Conservation (phyloP, 2,797 vertebrate species). For the Pangasius larnaudii region DNA sequence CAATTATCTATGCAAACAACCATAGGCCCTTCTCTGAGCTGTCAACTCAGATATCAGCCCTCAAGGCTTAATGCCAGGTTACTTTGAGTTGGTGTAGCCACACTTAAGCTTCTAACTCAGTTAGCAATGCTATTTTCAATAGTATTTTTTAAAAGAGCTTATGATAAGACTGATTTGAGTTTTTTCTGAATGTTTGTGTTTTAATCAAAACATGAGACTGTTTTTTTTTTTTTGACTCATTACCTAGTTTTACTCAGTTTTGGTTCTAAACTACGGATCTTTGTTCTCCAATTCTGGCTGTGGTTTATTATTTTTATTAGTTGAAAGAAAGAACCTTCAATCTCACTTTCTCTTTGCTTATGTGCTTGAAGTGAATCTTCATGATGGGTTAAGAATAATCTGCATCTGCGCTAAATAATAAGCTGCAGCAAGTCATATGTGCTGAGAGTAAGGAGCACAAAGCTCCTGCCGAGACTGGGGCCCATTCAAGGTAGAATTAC, state of each 20-base stretch:
- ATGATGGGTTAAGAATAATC: neutral
- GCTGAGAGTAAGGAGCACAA: neutral
- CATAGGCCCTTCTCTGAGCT: conserved; percentile 65
- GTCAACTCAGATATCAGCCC: conserved; percentile 60
- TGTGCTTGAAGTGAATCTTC: neutral
- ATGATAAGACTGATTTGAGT: conserved; percentile 47
- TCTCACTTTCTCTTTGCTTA: neutral
- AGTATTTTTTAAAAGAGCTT: conserved; percentile 58
- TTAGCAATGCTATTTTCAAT: conserved; percentile 70
- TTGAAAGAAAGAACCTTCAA: neutral
- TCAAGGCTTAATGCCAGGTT: conserved; percentile 70
- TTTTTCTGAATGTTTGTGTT: conserved; percentile 23
- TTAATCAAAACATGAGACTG: neutral
- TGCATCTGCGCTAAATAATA: neutral
- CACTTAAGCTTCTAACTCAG: conserved; percentile 71
- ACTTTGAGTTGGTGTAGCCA: conserved; percentile 66
- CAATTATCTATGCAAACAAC: conserved; percentile 64
- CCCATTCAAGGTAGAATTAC: conserved; percentile 60
- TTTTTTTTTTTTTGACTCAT: neutral
- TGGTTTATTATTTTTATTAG: neutral
- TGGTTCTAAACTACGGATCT: neutral
- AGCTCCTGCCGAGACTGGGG: neutral
- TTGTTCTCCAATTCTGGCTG: neutral
- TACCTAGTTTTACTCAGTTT: neutral
- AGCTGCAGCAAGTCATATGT: neutral